Base-by-base conservation (phyloP, 2,797 vertebrate species). In the Apodemus agrarius region DNA sequence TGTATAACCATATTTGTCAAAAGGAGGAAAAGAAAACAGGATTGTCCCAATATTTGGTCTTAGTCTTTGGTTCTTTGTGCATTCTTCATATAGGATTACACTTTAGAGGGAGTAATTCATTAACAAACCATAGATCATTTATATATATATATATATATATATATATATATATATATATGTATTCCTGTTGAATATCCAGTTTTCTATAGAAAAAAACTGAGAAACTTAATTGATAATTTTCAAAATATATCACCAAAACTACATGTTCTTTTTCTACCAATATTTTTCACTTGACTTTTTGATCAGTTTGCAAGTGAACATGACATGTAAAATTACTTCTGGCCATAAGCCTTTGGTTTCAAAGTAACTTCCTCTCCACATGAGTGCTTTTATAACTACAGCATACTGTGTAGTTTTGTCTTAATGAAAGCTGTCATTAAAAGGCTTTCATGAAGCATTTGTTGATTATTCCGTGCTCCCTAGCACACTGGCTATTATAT, bases 351-450 rank as follows among this genome's bases (percentile, higher is more conserved):
- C 80, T 93, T 97, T 96, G 86, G 67, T 98, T 93, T 93, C 92
- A 93, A 97, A 98, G 96, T 97, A 40, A 49, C 75, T 97, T 54
- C 89, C 91, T 95, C 98, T 98, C 93, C 95, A 97, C 96, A 78
- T 12, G 91, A 98, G 91, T 97, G 93, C 92, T 95, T 97, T 97
- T 90, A 72, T 95, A 98, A 94, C 89, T 84, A 49, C 40, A 96
- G 67, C 90, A 97, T 98, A 97, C 96, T 98, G 97, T 93, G 79
- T 96, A 98, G 94, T 97, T 85, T 98, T 97, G 93, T 90, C 98
- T 96, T 97, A 98, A 98, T 97, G 97, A 98, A 96, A 98, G 96
- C 96, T 98, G 98, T 98, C 97, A 96, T 97, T 76, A 92, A 94
- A 67, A 96, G 94, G 93, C 91, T 98, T 97, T 96, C 94, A 97